Evolutionary conservation across 2,113 vertebrate species (phyloP), one percentile per base, ranked within the genome.

Genomic region (Trematomus loennbergii): DNA sequence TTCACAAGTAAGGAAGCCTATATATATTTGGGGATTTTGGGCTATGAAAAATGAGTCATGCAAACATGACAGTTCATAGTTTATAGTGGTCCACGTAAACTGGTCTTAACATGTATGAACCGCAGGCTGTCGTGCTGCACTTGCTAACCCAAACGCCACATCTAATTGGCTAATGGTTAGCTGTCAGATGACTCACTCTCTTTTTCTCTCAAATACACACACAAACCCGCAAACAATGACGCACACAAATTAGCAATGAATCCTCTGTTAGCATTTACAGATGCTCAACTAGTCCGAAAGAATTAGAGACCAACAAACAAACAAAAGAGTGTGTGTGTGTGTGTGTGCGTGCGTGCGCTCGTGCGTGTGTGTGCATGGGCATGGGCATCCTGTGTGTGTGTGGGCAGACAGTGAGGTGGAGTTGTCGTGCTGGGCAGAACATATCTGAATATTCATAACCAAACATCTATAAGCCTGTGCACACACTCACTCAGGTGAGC

Each of bases 391-490:
- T 90, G 79, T 81, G 70, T 29, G 22, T 50, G 67, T 85, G 91
- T 84, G 81, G 91, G 91, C 4, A 88, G 86, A 90, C 86, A 90
- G 86, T 88, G 83, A 90, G 70, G 79, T 83, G 59, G 85, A 90
- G 79, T 75, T 87, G 88, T 87, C 79, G 87, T 82, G 75, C 84
- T 87, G 82, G 79, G 55, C 63, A 77, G 87, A 88, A 90, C 88
- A 90, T 88, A 76, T 87, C 88, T 92, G 87, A 88, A 90, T 88
- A 90, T 90, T 90, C 84, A 87, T 88, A 83, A 87, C 63, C 78
- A 45, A 81, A 49, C 55, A 84, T 75, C 83, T 73, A 64, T 49
- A 72, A 55, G 18, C 67, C n/a, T 67, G 12, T 70, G 60, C 16
- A 40, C 29, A 49, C 62, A 72, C 0, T 12, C 13, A 10, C 52